These are phyloP conservation scores for Syrphus vitripennis DNA, from an alignment of 2,888 invertebrate genomes.

Conservation along the genomic window DNA sequence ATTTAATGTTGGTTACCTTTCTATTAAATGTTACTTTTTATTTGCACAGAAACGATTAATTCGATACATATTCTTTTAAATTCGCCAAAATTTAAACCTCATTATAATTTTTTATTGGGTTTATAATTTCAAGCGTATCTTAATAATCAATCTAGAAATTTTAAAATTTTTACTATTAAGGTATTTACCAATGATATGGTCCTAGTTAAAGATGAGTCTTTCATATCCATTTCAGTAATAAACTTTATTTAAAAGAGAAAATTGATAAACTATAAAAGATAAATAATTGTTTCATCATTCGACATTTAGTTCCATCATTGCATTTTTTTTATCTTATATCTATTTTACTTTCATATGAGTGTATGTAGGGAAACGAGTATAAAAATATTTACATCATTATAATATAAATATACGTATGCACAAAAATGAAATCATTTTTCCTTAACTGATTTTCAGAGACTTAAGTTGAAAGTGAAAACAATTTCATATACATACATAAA, in stretches of 20 bases:
- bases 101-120: no score
- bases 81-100: no score
- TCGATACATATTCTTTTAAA: no score
- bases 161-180: no score
- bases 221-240: background rate
- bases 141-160: no score
- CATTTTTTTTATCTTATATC: conserved; percentile 6
- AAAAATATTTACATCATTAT: background rate
- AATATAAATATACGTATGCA: background rate
- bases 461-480: conserved; percentile 34
- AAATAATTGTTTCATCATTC: conserved; percentile 42
- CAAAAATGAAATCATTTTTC: conserved; percentile 58
- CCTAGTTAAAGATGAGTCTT: no score
- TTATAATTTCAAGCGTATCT: no score
- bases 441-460: conserved; percentile 48
- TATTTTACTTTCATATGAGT: background rate
- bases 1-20: no score
- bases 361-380: background rate
- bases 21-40: no score
- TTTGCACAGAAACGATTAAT: no score
- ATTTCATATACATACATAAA: background rate
- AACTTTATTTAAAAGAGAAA: conserved; percentile 27
- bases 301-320: conserved; percentile 61
- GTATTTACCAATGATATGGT: no score
- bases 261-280: conserved; percentile 35